Conservation (phyloP, 2,888 invertebrate genomes). For the Dorcus hopei region DNA sequence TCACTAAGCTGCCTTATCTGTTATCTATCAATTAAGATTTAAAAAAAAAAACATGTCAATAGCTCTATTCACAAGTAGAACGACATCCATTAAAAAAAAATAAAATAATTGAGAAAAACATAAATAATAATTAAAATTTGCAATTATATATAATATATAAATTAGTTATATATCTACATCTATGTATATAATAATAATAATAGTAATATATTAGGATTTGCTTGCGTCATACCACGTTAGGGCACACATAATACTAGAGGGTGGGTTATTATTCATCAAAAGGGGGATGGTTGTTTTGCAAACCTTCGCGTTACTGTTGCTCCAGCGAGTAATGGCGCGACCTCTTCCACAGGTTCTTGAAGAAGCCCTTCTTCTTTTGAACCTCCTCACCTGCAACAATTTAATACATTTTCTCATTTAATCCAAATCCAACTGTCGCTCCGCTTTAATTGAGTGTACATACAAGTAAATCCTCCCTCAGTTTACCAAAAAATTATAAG, state of each 20-base stretch:
- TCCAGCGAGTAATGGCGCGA: slow-evolving; percentile 84
- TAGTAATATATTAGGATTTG: slow-evolving; percentile 9
- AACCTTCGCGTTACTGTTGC: slow-evolving; percentile 60
- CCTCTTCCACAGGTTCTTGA: slow-evolving; percentile 85
- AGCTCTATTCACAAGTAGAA: not conserved
- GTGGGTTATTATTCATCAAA: not conserved
- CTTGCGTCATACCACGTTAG: not conserved
- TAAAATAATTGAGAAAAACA: not conserved
- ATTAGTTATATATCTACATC: slow-evolving; percentile 11
- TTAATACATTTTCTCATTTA: slow-evolving; percentile 7
- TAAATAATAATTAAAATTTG: slow-evolving; percentile 1
- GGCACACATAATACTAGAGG: not conserved
- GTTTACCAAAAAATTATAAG: no score
- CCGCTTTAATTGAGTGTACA: no score
- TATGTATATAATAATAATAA: slow-evolving; percentile 2
- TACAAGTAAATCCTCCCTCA: no score
- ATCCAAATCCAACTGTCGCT: no score
- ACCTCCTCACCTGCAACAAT: slow-evolving; percentile 63
- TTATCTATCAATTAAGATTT: not conserved
- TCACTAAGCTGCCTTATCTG: slow-evolving; percentile 2
- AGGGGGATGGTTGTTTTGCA: not conserved
- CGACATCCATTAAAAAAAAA: not conserved
- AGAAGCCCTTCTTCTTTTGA: slow-evolving; percentile 84
- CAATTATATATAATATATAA: not conserved
- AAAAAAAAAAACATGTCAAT: not conserved